phyloP scores from a whole-genome alignment of 1,140 invertebrate species.

The Leptopilina boulardi region DNA sequence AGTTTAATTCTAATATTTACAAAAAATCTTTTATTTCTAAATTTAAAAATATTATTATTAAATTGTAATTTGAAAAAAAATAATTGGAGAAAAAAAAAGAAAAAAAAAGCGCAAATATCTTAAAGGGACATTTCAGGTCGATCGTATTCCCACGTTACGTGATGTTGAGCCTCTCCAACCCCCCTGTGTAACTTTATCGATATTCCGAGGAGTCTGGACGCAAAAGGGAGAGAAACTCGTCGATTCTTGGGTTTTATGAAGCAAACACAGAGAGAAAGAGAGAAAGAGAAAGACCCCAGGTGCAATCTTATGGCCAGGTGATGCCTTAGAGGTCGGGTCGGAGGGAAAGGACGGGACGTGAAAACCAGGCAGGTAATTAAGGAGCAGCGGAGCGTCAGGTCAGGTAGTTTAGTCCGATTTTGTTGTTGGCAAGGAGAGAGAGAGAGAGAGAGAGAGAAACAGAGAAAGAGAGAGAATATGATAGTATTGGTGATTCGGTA shows the following conservation, averaged over 20 bases:
- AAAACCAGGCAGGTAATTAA: conserved; percentile 10
- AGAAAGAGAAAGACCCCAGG: too few species aligned
- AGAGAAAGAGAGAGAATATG: conserved; percentile 33
- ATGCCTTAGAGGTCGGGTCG: not conserved
- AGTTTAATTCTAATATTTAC: too few species aligned
- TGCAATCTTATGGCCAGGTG: conserved; percentile 19
- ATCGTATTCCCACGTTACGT: conserved; percentile 28
- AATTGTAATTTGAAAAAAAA: too few species aligned
- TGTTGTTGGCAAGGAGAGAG: conserved; percentile 5
- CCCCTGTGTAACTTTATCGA: conserved; percentile 26
- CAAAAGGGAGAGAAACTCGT: not conserved
- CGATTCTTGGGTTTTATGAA: conserved; percentile 22
- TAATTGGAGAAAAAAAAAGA: not conserved
- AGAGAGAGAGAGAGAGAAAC: not conserved
- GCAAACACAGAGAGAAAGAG: too few species aligned
- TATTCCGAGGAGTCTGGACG: not conserved
- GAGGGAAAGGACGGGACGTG: not conserved
- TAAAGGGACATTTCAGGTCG: not conserved
- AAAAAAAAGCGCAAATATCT: not conserved
- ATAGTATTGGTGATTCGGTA: conserved; percentile 10
- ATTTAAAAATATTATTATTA: too few species aligned
- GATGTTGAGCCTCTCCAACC: conserved; percentile 2
- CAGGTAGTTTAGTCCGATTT: conserved; percentile 15
- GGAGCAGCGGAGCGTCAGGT: conserved; percentile 2
- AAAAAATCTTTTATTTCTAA: too few species aligned